phyloP scores from a whole-genome alignment of 2,888 invertebrate species.

The Cephonodes hylas region DNA sequence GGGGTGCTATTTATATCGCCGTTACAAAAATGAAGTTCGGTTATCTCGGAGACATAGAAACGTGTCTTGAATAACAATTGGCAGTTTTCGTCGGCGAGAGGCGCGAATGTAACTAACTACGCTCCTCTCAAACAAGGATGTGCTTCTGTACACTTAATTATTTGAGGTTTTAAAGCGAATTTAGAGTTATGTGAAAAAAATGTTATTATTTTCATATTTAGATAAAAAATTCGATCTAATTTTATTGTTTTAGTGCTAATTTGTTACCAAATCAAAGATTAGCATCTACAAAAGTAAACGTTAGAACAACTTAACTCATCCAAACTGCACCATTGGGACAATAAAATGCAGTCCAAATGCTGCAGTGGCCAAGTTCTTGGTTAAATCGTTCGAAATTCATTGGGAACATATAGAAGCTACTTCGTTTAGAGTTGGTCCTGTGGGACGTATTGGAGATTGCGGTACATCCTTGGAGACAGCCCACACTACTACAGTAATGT shows the following conservation, averaged over 20 bases:
- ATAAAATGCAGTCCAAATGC: constrained; percentile 11
- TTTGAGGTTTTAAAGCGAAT: neutral
- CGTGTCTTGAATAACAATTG: constrained; percentile 70
- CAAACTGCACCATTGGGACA: constrained; percentile 1
- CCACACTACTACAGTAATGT: neutral
- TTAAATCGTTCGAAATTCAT: constrained; percentile 44
- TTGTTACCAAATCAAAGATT: neutral
- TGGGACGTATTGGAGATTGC: constrained; percentile 8
- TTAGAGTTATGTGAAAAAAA: no score
- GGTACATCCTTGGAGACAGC: neutral
- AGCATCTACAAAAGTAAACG: neutral
- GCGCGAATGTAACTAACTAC: neutral
- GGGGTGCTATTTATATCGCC: constrained; percentile 76
- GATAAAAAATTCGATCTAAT: no score
- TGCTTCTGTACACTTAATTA: neutral
- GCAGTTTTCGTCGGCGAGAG: constrained; percentile 4
- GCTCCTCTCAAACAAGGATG: neutral
- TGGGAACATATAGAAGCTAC: constrained; percentile 24
- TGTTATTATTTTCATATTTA: no score
- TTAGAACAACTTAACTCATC: neutral
- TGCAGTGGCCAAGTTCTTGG: constrained; percentile 15
- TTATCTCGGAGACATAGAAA: constrained; percentile 71
- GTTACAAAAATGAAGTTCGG: constrained; percentile 78
- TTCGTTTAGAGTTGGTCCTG: constrained; percentile 7
- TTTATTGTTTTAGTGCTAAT: no score